Evolutionary conservation across 1,140 invertebrate genomes (phyloP).

Genomic region (Agraylea sexmaculata): DNA sequence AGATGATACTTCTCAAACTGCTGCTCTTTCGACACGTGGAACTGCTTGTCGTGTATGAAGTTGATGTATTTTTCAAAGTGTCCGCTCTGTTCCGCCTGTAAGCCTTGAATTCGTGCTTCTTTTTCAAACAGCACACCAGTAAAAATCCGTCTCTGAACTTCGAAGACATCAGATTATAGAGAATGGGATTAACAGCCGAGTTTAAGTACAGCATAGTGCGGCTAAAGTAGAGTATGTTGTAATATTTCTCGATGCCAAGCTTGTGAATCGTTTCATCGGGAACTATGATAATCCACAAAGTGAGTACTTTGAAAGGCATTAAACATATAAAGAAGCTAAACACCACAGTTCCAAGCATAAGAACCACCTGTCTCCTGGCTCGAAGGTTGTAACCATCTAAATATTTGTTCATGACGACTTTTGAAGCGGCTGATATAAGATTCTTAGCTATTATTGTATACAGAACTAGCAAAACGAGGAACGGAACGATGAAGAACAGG

Average conservation of each 20-base stretch:
- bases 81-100: conserved; percentile 27
- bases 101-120: conserved; percentile 25
- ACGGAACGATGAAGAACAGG: conserved; percentile 64
- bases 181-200: conserved; percentile 70
- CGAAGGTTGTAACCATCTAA: conserved; percentile 48
- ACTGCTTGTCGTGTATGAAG: conserved; percentile 44
- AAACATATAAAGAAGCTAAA: conserved; percentile 77
- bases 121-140: conserved; percentile 45
- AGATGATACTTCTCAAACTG: conserved; percentile 35
- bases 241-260: conserved; percentile 60
- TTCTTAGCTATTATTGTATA: conserved; percentile 68
- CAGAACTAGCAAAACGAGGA: conserved; percentile 59
- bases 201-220: conserved; percentile 79
- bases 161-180: conserved; percentile 76
- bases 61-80: conserved; percentile 41
- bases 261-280: conserved; percentile 44
- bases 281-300: conserved; percentile 62
- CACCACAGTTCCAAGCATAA: conserved; percentile 76
- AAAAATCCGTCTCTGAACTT: conserved; percentile 71
- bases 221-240: conserved; percentile 68
- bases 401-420: conserved; percentile 45
- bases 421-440: conserved; percentile 51
- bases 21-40: conserved; percentile 34
- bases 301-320: conserved; percentile 73
- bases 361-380: conserved; percentile 57